These are phyloP conservation scores for Manis crassicaudata DNA, from an alignment of 2,797 vertebrate genomes.

Conservation along the genomic window DNA sequence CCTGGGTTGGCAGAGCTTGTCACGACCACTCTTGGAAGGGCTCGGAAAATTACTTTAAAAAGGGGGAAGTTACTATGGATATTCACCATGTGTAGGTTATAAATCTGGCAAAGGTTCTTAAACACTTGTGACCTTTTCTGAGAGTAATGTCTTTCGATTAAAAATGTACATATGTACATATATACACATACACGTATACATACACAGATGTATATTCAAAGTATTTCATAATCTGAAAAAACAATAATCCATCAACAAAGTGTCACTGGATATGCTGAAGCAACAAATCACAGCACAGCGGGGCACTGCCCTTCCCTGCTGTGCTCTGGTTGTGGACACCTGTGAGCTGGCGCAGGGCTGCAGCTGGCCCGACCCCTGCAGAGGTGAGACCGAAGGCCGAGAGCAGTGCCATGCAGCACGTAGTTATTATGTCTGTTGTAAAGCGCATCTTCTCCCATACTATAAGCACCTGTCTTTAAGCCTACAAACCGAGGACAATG, in stretches of 20 bases:
- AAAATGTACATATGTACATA: background rate
- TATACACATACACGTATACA: background rate
- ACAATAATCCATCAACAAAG: background rate
- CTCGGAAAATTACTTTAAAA: constrained; percentile 18
- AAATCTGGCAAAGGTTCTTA: background rate
- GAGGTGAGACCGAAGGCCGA: background rate
- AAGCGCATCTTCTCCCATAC: background rate
- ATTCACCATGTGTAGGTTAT: background rate
- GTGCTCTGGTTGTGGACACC: background rate
- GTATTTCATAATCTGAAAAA: constrained; percentile 13
- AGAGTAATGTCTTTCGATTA: constrained; percentile 8
- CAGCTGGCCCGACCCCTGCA: background rate
- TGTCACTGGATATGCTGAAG: background rate
- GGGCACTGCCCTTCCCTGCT: background rate
- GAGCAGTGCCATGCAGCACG: fast-evolving
- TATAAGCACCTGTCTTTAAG: constrained; percentile 23
- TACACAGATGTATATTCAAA: background rate
- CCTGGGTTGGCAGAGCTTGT: background rate
- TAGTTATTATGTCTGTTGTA: background rate
- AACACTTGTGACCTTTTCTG: background rate
- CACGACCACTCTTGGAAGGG: background rate
- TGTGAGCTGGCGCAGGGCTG: fast-evolving
- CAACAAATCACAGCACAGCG: background rate
- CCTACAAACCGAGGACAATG: background rate
- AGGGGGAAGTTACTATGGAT: background rate